Conservation (phyloP, 2,888 invertebrate species). For the Deilephila elpenor region DNA sequence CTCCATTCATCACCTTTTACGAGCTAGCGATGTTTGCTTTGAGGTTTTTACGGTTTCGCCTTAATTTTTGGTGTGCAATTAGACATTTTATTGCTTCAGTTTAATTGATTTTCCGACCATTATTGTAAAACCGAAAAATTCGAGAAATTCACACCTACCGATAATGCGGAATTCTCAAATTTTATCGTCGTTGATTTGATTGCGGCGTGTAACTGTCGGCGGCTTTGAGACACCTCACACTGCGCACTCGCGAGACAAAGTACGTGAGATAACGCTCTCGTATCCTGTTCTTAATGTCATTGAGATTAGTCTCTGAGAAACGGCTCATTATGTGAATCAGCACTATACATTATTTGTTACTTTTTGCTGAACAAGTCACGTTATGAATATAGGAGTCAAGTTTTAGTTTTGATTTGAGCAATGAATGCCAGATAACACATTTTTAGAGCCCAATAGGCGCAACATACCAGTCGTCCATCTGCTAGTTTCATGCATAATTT, state of each 20-base stretch:
- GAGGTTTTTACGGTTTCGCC: slow-evolving; percentile 75
- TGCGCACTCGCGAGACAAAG: background rate
- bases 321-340: slow-evolving; percentile 8
- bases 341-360: background rate
- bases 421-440: too few relatives aligned
- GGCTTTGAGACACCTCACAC: slow-evolving; percentile 12
- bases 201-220: slow-evolving; percentile 33
- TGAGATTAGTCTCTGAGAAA: slow-evolving; percentile 18
- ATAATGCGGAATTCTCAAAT: slow-evolving; percentile 40
- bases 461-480: too few relatives aligned
- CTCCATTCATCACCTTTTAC: slow-evolving; percentile 79
- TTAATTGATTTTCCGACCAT: slow-evolving; percentile 59
- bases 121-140: slow-evolving; percentile 52
- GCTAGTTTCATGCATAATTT: too few relatives aligned
- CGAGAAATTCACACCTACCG: slow-evolving; percentile 40
- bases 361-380: background rate
- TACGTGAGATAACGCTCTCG: slow-evolving; percentile 33
- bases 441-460: too few relatives aligned
- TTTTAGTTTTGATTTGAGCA: too few relatives aligned
- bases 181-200: slow-evolving; percentile 43
- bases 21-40: slow-evolving; percentile 67
- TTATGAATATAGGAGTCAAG: background rate
- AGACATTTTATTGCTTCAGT: slow-evolving; percentile 61
- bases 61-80: slow-evolving; percentile 72
- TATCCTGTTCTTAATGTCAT: slow-evolving; percentile 37